Evolutionary conservation across 2,888 invertebrate species (phyloP).

Genomic region (Pollenia amentaria): DNA sequence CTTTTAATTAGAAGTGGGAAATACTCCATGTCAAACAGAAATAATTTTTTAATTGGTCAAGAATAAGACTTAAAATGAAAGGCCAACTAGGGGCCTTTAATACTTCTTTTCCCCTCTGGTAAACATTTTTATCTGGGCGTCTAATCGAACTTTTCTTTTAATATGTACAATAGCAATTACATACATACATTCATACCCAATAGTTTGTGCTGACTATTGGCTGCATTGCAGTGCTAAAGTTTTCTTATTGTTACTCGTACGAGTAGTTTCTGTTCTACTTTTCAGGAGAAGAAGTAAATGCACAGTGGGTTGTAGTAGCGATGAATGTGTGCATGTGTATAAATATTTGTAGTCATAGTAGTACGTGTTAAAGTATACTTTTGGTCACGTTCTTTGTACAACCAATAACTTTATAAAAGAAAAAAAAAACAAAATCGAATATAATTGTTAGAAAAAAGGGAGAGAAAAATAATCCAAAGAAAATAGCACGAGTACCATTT

Average conservation of each 20-base stretch:
- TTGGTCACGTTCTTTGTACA: constrained; percentile 67
- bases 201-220: constrained; percentile 57
- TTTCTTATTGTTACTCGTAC: constrained; percentile 12
- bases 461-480: constrained; percentile 31
- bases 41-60: no score
- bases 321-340: not conserved
- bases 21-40: no score
- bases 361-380: constrained; percentile 69
- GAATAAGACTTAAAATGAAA: no score
- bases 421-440: constrained; percentile 12
- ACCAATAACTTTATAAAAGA: constrained; percentile 67
- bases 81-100: no score
- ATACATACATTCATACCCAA: constrained; percentile 12
- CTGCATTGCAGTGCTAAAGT: constrained; percentile 67
- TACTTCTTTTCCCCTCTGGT: no score
- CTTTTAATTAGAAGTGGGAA: no score
- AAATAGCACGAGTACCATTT: constrained; percentile 49
- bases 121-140: not conserved
- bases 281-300: not conserved
- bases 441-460: constrained; percentile 24
- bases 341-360: constrained; percentile 14
- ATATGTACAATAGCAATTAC: constrained; percentile 26
- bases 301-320: not conserved
- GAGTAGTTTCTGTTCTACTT: not conserved
- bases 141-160: constrained; percentile 14